Conservation (phyloP, 2,113 vertebrate species). For the Pteropus alecto region DNA sequence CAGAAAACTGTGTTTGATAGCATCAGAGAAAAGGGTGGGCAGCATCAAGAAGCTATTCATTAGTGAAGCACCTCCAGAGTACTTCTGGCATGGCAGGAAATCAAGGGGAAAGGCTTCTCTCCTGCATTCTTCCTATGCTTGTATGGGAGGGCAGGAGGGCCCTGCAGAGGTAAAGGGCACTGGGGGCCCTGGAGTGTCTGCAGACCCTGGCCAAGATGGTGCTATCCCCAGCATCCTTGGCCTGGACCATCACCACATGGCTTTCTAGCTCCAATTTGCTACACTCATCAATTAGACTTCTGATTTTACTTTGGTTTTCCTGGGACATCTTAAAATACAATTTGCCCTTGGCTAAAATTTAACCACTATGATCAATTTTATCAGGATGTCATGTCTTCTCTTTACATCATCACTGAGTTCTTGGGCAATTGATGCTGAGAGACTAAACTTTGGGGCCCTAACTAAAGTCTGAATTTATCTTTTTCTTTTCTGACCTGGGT, state of each 20-base stretch:
- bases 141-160: rapidly evolving
- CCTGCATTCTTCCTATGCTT: neutral
- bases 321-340: neutral
- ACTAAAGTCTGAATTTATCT: neutral
- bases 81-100: neutral
- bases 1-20: neutral
- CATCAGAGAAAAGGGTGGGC: neutral
- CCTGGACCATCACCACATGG: neutral
- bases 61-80: neutral
- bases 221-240: neutral
- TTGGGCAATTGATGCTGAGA: neutral
- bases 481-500: neutral
- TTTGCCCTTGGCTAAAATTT: neutral
- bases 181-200: neutral
- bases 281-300: neutral
- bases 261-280: neutral
- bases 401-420: neutral
- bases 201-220: neutral
- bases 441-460: neutral
- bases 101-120: neutral
- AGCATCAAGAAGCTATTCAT: neutral
- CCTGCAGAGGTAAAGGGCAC: neutral
- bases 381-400: neutral
- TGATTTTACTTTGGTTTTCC: neutral
- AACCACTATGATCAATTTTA: neutral